A percentile compares a stretch with the other conserved stretches of the same genome.
These are phyloP conservation scores for Epinephelus cyanopodus DNA, from an alignment of 2,113 vertebrate genomes.

Conservation along the genomic window DNA sequence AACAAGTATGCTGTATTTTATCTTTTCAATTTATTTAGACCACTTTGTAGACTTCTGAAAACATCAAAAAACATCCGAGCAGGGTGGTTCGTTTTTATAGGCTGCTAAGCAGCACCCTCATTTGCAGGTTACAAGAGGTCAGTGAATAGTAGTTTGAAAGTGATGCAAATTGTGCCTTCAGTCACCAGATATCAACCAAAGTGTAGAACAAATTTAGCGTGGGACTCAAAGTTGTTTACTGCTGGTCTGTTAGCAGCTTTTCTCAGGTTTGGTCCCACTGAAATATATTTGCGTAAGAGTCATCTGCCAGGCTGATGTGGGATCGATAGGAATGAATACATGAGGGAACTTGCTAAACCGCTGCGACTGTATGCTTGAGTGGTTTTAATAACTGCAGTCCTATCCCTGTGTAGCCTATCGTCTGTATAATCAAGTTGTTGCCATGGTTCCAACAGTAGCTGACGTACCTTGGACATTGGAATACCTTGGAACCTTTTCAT, in stretches of 20 bases:
- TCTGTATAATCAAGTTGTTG: neutral
- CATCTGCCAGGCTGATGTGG: neutral
- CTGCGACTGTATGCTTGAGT: neutral
- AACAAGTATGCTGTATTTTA: neutral
- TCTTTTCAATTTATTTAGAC: neutral
- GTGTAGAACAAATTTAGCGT: conserved; percentile 4
- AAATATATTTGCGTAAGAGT: no score
- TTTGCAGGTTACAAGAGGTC: neutral
- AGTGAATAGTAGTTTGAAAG: neutral
- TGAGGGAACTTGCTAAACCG: neutral
- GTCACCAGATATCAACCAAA: neutral
- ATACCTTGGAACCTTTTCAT: conserved; percentile 76
- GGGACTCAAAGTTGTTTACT: neutral
- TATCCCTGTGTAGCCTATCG: neutral
- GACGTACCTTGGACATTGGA: conserved; percentile 84
- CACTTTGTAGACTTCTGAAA: neutral
- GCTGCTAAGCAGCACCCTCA: neutral
- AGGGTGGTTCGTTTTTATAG: no score
- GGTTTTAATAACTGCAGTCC: neutral
- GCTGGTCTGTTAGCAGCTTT: neutral
- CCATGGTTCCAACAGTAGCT: neutral
- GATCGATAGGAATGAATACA: neutral
- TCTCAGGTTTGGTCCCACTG: neutral
- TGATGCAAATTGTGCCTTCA: neutral
- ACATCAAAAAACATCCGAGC: neutral